These are phyloP conservation scores for Pogona vitticeps DNA, from an alignment of 2,113 vertebrate species.

Conservation along the genomic window DNA sequence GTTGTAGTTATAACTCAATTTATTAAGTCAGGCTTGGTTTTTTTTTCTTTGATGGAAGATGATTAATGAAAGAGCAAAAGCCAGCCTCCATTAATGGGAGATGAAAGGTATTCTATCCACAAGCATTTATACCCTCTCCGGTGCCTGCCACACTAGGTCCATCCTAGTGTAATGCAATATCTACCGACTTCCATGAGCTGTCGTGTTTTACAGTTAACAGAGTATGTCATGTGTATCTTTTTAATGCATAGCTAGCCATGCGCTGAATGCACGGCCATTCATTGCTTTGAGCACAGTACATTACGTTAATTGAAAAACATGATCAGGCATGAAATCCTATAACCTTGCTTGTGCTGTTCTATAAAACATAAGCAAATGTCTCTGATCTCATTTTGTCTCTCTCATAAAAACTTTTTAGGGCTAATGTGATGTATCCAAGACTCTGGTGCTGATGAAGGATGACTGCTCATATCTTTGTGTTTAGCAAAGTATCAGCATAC, in stretches of 20 bases:
- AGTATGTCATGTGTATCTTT: neutral
- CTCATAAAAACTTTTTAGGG: neutral
- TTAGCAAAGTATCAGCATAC: neutral
- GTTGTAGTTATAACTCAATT: neutral
- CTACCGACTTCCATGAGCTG: neutral
- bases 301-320: slow-evolving; percentile 11
- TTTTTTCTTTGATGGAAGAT: neutral
- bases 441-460: neutral
- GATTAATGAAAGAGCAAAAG: neutral
- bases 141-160: neutral
- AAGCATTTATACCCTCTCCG: neutral
- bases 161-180: neutral
- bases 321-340: neutral
- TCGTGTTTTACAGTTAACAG: neutral
- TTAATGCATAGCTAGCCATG: neutral
- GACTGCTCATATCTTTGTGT: neutral
- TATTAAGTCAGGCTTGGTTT: neutral
- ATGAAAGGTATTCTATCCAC: neutral
- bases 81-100: neutral
- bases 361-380: neutral
- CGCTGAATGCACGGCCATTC: neutral
- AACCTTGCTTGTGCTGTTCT: neutral
- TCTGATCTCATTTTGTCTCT: neutral
- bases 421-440: neutral
- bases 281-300: neutral